Base-by-base conservation (phyloP, 2,888 invertebrate species). In the Panzeria rudis region DNA sequence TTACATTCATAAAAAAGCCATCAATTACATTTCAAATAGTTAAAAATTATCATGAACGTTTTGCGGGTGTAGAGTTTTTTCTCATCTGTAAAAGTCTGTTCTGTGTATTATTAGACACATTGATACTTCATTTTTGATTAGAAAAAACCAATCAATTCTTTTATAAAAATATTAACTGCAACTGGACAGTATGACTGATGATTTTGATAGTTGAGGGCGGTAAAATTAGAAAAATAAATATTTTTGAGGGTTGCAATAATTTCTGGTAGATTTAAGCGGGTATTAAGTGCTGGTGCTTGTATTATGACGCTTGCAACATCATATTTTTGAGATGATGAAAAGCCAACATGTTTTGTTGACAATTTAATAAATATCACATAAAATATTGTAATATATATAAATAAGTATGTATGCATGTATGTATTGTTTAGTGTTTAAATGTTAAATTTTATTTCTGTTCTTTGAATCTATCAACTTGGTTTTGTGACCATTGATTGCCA, bases 341-440 rank as follows among this genome's bases (percentile, higher is more conserved):
- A 20, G 56, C 76, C 73, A 85, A 87, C 89, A 89, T 83, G 87
- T 88, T 89, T 88, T 79, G 86, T 87, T 89, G 89, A 89, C 89
- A 88, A 86, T 87, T 89, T 88, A 88, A 89, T 89, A 88, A 89
- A 17, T 20, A 87, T 87, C 68, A 47, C n/a, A n/a, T 13, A 17
- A 1, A 13, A 15, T 13, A 8, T 17, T 17, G 47, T 7, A 47
- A 47, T 47, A 47, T 41, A 8, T n/a, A n/a, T n/a, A n/a, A n/a
- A n/a, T n/a, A n/a, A n/a, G n/a, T n/a, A n/a, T n/a, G n/a, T n/a
- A n/a, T n/a, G n/a, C n/a, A n/a, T n/a, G n/a, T n/a, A n/a, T n/a
- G n/a, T n/a, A n/a, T n/a, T n/a, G n/a, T n/a, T n/a, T n/a, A n/a
- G n/a, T n/a, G n/a, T n/a, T n/a, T n/a, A n/a, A n/a, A n/a, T n/a